These are phyloP conservation scores for Tortrix viridana DNA, from an alignment of 2,888 invertebrate genomes.

Conservation along the genomic window DNA sequence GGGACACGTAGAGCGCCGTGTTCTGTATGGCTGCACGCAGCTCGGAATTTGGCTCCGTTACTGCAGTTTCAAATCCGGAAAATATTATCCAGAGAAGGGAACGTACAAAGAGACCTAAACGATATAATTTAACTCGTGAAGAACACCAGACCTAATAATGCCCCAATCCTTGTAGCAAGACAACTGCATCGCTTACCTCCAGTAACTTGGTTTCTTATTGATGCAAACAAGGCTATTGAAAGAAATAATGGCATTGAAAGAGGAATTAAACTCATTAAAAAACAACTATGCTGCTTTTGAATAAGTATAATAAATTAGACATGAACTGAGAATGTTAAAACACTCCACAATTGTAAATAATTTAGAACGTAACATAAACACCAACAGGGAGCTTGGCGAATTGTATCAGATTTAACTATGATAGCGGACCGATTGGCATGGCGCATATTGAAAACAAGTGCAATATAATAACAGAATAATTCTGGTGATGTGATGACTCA, in stretches of 20 bases:
- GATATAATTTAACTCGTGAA: slow-evolving; percentile 3
- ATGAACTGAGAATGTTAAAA: background rate
- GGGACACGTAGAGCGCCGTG: too few relatives aligned
- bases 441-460: background rate
- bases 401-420: background rate
- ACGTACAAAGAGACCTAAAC: too few relatives aligned
- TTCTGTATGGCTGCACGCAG: too few relatives aligned
- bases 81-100: too few relatives aligned
- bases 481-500: slow-evolving; percentile 5
- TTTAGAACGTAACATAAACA: background rate
- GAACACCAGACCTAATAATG: background rate
- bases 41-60: too few relatives aligned
- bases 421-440: background rate
- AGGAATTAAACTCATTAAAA: background rate
- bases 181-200: background rate
- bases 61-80: too few relatives aligned
- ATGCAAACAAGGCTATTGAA: background rate
- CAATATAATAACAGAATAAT: too few relatives aligned
- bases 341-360: background rate
- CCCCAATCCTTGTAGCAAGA: slow-evolving; percentile 1
- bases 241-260: background rate
- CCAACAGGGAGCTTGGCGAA: background rate
- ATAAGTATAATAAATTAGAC: background rate
- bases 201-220: background rate
- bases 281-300: background rate